Percentiles rank a stretch among this genome's conserved stretches.
These are phyloP conservation scores for Florisuga fusca DNA, from an alignment of 2,797 vertebrate species.

Conservation along the genomic window DNA sequence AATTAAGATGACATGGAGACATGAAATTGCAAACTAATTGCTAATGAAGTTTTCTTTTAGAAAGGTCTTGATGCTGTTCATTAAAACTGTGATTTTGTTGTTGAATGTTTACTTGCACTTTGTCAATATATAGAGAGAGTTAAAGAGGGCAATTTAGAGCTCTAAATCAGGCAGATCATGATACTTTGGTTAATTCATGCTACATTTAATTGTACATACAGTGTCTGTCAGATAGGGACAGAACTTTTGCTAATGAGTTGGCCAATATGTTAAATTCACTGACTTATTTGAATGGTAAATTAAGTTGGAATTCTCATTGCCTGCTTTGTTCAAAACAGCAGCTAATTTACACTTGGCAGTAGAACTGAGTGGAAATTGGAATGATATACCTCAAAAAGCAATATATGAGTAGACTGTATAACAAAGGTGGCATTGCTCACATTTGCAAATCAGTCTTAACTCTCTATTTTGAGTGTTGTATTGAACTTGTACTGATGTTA, in stretches of 20 bases:
- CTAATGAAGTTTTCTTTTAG: background rate
- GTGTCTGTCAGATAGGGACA: background rate
- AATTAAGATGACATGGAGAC: conserved; percentile 51
- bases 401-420: background rate
- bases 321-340: background rate
- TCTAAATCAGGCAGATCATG: background rate
- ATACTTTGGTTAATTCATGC: background rate
- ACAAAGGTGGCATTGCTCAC: background rate
- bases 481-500: background rate
- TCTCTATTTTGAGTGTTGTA: background rate
- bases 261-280: conserved; percentile 3
- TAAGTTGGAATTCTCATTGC: background rate
- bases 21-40: conserved; percentile 28
- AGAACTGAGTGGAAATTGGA: background rate
- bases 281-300: conserved; percentile 13
- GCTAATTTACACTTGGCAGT: conserved; percentile 29
- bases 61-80: background rate
- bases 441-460: background rate
- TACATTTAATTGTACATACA: conserved; percentile 18
- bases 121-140: background rate
- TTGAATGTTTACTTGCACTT: conserved; percentile 44
- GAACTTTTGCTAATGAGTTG: conserved; percentile 4
- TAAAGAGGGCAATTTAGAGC: conserved; percentile 23
- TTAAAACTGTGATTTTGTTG: conserved; percentile 1
- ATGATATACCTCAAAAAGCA: background rate